Conservation (phyloP, 2,888 invertebrate species). For the Torymus tubicola region DNA sequence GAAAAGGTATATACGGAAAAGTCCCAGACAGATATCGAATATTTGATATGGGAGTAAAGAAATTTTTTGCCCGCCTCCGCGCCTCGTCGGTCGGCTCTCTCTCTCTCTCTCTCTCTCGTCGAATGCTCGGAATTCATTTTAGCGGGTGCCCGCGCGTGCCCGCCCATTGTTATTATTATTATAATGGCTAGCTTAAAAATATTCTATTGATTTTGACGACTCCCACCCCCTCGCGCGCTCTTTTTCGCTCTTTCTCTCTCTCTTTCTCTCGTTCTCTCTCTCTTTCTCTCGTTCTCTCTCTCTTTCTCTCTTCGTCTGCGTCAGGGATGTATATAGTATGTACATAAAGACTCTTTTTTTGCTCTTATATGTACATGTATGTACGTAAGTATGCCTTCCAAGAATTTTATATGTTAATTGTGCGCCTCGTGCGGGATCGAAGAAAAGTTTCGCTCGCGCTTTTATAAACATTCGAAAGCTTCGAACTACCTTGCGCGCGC, state of each 20-base stretch:
- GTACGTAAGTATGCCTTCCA: slow-evolving; percentile 5
- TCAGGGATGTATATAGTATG: not conserved
- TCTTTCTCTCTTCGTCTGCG: too few relatives aligned
- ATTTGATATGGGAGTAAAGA: slow-evolving; percentile 54
- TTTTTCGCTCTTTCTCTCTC: not conserved
- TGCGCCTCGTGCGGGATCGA: too few relatives aligned
- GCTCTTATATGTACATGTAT: not conserved
- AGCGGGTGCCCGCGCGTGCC: not conserved
- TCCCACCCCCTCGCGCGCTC: not conserved
- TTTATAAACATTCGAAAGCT: too few relatives aligned
- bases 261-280: not conserved
- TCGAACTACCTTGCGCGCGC: too few relatives aligned
- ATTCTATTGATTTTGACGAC: slow-evolving; percentile 52
- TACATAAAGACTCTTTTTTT: not conserved
- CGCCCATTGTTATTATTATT: slow-evolving; percentile 40
- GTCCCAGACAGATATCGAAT: slow-evolving; percentile 57
- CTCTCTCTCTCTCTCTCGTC: not conserved
- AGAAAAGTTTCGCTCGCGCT: too few relatives aligned
- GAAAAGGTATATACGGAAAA: slow-evolving; percentile 44
- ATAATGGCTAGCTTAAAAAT: slow-evolving; percentile 45
- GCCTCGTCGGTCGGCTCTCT: not conserved
- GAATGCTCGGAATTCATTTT: slow-evolving; percentile 52
- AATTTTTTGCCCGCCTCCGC: slow-evolving; percentile 46
- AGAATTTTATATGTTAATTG: slow-evolving; percentile 25
- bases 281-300: not conserved